Evolutionary conservation across 2,888 invertebrate genomes (phyloP), one percentile per base, ranked within the genome.

Genomic region (Lingula anatina): DNA sequence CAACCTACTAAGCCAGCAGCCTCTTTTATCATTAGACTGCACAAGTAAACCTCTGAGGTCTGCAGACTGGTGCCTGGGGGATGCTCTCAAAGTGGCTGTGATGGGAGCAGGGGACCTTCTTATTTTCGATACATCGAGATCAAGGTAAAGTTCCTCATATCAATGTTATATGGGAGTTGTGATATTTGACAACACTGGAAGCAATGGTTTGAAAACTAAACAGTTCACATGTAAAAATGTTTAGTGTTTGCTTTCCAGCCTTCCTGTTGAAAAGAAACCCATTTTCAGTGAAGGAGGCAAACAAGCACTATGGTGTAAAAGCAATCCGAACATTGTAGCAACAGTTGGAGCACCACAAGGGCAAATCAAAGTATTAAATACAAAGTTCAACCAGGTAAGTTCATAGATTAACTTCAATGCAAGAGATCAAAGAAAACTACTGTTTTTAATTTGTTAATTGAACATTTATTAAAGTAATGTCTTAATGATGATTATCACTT

Each of bases 21-120:
- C 76, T 47, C 65, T 78, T 53, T 69, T 86, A 70, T 86, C 87
- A 0, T 76, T 87, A 41, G 72, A 72, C 50, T 72, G 73, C 53
- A 50, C 57, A 35, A 86, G 82, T 3, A 78, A 80, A 46, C 85
- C 86, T 1, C 70, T 88, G 15, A 81, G 83, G 66, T 81, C 83
- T 36, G 85, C 85, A 3, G 86, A 88, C 73, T 89, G 88, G 88
- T 81, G 84, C 18, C 80, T 83, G 3, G 81, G 61, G 23, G 79
- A 64, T 46, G 79, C 81, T 43, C 76, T 83, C 46, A 59, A 68
- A 36, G 81, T 88, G 15, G 84, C 82, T 2, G 85, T 85, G 27
- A 70, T 86, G 3, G 84, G 85, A 37, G 82, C 82, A 43, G 84
- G 85, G 9, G 85, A 87, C 65, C 77, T 86, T 50, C 69, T 85